Conservation (phyloP, 1,140 invertebrate genomes). For the Dufourea novaeangliae region DNA sequence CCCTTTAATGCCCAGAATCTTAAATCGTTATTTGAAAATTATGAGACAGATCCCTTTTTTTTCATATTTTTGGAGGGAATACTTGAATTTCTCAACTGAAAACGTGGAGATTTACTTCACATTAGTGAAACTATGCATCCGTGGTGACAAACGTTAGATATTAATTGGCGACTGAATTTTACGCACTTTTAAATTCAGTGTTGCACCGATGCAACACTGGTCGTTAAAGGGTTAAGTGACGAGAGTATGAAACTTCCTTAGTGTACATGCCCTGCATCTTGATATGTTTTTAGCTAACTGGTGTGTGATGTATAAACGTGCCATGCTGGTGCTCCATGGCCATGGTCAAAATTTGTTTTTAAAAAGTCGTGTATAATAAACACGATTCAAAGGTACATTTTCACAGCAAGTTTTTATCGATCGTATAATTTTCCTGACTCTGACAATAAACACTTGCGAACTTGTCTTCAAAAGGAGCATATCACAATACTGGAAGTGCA, state of each 20-base stretch:
- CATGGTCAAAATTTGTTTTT: conserved; percentile 9
- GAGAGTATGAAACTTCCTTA: conserved; percentile 20
- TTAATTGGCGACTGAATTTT: too few species aligned
- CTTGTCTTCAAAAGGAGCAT: conserved; percentile 17
- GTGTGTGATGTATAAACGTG: conserved; percentile 32
- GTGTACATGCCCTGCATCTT: conserved; percentile 32
- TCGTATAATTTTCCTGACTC: conserved; percentile 5
- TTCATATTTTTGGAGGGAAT: too few species aligned
- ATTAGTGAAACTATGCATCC: too few species aligned
- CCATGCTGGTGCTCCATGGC: not conserved
- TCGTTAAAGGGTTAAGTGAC: too few species aligned
- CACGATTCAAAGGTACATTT: conserved; percentile 13
- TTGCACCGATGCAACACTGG: too few species aligned
- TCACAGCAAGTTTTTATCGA: not conserved
- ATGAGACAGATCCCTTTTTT: too few species aligned
- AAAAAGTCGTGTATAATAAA: not conserved
- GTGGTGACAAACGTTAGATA: too few species aligned
- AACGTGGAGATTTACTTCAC: too few species aligned
- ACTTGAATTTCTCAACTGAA: too few species aligned
- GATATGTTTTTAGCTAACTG: conserved; percentile 58
- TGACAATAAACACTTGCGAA: conserved; percentile 6
- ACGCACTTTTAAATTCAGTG: too few species aligned
- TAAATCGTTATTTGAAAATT: too few species aligned
- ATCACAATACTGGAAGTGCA: conserved; percentile 85
- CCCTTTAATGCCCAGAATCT: too few species aligned